Percentiles rank a stretch among this genome's conserved stretches.
phyloP scores from a whole-genome alignment of 2,888 invertebrate species.

The Rhamphomyia laevipes region DNA sequence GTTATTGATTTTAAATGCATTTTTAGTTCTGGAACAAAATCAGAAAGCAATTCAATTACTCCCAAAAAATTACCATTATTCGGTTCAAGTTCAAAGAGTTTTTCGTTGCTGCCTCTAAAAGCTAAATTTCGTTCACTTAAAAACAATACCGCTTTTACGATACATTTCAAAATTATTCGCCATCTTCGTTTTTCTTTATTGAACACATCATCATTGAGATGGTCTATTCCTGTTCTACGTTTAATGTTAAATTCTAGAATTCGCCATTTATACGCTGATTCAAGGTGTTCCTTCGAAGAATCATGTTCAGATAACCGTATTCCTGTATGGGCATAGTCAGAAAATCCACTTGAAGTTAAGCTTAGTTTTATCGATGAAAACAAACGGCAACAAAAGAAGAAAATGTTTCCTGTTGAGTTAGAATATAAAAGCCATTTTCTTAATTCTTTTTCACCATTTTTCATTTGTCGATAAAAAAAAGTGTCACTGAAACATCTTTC shows the following conservation, averaged over 20 bases:
- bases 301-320: background rate
- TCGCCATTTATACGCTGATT: conserved; percentile 1
- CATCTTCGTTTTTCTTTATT: conserved; percentile 3
- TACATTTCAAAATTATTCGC: conserved; percentile 4
- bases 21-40: background rate
- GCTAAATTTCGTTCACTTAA: conserved; percentile 5
- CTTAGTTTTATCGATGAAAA: background rate
- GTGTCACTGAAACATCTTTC: conserved; percentile 3
- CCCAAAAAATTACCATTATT: conserved; percentile 3
- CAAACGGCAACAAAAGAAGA: background rate
- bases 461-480: conserved; percentile 4
- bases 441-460: conserved; percentile 2
- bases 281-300: background rate
- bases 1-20: background rate
- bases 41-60: conserved; percentile 2
- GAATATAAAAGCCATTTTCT: conserved; percentile 2
- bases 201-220: conserved; percentile 1
- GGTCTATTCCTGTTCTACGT: conserved; percentile 1
- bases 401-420: conserved; percentile 1
- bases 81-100: conserved; percentile 1
- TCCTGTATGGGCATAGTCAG: background rate
- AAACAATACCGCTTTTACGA: background rate
- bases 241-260: conserved; percentile 1
- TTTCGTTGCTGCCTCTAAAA: conserved; percentile 2
- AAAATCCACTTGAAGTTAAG: background rate